Conservation (phyloP, 2,888 invertebrate species). For the Apodemia zela region DNA sequence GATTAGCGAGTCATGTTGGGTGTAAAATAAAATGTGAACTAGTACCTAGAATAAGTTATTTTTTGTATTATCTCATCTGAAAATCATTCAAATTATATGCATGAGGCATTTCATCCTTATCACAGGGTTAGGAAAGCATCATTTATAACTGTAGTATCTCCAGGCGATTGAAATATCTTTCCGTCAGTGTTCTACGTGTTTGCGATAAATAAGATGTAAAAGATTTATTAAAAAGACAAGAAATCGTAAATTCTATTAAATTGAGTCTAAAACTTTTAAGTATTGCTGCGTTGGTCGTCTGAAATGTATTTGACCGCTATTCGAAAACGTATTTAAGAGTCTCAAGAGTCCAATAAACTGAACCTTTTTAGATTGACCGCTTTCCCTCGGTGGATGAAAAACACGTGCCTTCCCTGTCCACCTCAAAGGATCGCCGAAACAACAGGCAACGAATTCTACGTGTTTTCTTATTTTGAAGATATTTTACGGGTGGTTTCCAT, state of each 20-base stretch:
- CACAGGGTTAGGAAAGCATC: no score
- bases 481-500: constrained; percentile 86
- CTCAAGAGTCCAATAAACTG: neutral
- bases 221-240: constrained; percentile 16
- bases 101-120: no score
- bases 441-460: constrained; percentile 77
- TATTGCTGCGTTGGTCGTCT: neutral
- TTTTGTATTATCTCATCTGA: no score
- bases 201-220: neutral
- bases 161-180: no score
- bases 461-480: constrained; percentile 90
- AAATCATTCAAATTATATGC: no score
- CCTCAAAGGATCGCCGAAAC: constrained; percentile 80
- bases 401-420: constrained; percentile 87
- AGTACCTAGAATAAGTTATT: no score
- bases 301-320: neutral
- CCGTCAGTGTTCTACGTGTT: no score
- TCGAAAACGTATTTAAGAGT: neutral
- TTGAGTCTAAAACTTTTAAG: constrained; percentile 1
- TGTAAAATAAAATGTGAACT: no score
- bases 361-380: constrained; percentile 79
- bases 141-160: no score
- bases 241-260: neutral
- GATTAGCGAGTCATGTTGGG: no score
- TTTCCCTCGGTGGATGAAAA: constrained; percentile 93